phyloP scores from a whole-genome alignment of 2,797 vertebrate species.

The Nannoperca australis region DNA sequence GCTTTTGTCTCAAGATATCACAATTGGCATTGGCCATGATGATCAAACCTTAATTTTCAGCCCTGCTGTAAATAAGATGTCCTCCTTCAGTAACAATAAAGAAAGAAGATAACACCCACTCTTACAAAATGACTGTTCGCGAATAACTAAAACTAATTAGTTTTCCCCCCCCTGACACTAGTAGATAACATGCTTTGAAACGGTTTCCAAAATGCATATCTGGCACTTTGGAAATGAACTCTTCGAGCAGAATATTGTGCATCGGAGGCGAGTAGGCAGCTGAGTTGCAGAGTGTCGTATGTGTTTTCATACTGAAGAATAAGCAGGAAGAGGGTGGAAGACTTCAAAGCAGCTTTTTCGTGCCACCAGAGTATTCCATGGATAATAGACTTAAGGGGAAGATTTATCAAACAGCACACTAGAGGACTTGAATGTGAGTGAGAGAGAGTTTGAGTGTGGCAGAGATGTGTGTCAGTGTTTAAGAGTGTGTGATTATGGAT shows the following conservation, averaged over 20 bases:
- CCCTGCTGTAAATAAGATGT: not conserved
- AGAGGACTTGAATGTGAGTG: conserved; percentile 66
- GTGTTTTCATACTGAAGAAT: conserved; percentile 70
- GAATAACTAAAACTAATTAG: conserved; percentile 40
- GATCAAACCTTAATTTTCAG: not conserved
- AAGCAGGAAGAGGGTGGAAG: conserved; percentile 67
- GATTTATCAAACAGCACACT: conserved; percentile 82
- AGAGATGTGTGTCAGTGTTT: conserved; percentile 32
- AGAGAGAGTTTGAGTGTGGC: conserved; percentile 39
- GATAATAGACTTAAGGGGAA: conserved; percentile 82
- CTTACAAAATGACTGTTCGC: conserved; percentile 34
- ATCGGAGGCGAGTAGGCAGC: conserved; percentile 58
- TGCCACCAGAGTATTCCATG: conserved; percentile 76
- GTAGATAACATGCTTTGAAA: conserved; percentile 44
- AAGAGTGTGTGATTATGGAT: not conserved
- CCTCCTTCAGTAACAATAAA: conserved; percentile 3
- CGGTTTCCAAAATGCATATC: conserved; percentile 58
- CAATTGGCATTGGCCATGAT: not conserved
- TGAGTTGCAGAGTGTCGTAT: conserved; percentile 51
- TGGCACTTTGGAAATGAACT: conserved; percentile 59
- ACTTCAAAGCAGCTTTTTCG: conserved; percentile 79
- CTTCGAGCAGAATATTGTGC: conserved; percentile 55
- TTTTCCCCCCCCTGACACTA: conserved; percentile 7
- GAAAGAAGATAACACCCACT: conserved; percentile 19
- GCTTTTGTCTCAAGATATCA: not conserved